Percentiles rank a stretch among this genome's conserved stretches.
These are phyloP conservation scores for Trachelipus rathkii DNA, from an alignment of 1,140 invertebrate species.

Conservation along the genomic window DNA sequence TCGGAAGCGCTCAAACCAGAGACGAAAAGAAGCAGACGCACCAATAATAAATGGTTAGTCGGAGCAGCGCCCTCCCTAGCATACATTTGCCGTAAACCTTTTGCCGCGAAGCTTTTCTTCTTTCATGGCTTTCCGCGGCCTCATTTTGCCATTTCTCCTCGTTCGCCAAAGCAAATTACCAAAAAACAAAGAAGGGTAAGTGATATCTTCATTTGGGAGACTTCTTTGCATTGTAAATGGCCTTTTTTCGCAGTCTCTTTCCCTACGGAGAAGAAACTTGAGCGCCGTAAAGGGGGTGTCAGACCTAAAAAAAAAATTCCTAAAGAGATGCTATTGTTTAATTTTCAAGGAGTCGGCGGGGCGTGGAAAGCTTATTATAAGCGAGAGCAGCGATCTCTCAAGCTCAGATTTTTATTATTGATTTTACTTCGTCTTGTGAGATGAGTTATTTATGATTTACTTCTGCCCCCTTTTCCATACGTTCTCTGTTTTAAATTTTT, in stretches of 20 bases:
- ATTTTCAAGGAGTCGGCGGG: neutral
- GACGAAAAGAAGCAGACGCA: neutral
- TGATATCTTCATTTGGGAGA: conserved; percentile 3
- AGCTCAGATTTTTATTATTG: conserved; percentile 13
- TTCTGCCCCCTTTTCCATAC: neutral
- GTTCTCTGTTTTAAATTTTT: neutral
- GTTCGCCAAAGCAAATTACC: neutral
- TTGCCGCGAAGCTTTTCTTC: too few relatives aligned
- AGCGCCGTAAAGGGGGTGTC: neutral
- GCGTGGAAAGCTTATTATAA: conserved; percentile 7
- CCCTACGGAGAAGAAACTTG: neutral
- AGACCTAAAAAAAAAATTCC: neutral
- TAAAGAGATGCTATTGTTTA: conserved; percentile 1
- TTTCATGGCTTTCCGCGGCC: neutral
- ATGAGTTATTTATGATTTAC: neutral
- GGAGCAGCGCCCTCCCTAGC: neutral
- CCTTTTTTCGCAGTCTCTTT: neutral
- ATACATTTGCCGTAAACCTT: neutral
- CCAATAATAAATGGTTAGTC: neutral
- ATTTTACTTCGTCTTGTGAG: neutral
- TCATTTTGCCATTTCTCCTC: conserved; percentile 3
- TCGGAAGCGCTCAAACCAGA: neutral
- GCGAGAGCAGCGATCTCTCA: neutral
- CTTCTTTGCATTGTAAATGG: conserved; percentile 3
- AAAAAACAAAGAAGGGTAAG: conserved; percentile 3